Evolutionary conservation across 2,797 vertebrate species (phyloP).

Genomic region (Lutjanus argentimaculatus): DNA sequence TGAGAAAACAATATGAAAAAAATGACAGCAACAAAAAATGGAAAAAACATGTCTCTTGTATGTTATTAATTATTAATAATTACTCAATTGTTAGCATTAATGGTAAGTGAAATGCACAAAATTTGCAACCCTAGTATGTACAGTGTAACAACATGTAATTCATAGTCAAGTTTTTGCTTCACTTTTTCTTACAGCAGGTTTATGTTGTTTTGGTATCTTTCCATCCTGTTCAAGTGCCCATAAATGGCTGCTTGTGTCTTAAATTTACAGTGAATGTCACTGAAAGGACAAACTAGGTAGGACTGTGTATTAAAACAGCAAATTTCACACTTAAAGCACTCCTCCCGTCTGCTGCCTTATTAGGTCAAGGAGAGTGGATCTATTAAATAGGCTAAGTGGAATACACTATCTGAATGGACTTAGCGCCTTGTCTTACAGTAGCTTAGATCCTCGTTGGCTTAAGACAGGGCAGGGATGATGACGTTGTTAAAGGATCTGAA

Average conservation of each 20-base stretch:
- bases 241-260: neutral
- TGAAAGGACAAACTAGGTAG: neutral
- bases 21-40: too few relatives aligned
- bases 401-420: conserved; percentile 57
- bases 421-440: conserved; percentile 56
- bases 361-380: conserved; percentile 69
- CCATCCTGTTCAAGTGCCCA: neutral
- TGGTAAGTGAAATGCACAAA: too few relatives aligned
- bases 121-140: neutral
- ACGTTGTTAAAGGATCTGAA: conserved; percentile 72
- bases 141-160: neutral
- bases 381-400: conserved; percentile 70
- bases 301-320: conserved; percentile 12
- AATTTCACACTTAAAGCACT: conserved; percentile 14
- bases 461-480: conserved; percentile 70
- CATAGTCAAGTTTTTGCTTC: conserved; percentile 19
- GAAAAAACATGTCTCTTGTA: too few relatives aligned
- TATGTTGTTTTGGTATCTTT: neutral
- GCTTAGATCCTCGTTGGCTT: conserved; percentile 72
- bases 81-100: too few relatives aligned
- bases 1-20: too few relatives aligned
- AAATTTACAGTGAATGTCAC: neutral
- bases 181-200: conserved; percentile 6
- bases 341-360: conserved; percentile 61
- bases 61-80: too few relatives aligned